phyloP scores from a whole-genome alignment of 2,113 vertebrate genomes.

The Actinemys pallida region DNA sequence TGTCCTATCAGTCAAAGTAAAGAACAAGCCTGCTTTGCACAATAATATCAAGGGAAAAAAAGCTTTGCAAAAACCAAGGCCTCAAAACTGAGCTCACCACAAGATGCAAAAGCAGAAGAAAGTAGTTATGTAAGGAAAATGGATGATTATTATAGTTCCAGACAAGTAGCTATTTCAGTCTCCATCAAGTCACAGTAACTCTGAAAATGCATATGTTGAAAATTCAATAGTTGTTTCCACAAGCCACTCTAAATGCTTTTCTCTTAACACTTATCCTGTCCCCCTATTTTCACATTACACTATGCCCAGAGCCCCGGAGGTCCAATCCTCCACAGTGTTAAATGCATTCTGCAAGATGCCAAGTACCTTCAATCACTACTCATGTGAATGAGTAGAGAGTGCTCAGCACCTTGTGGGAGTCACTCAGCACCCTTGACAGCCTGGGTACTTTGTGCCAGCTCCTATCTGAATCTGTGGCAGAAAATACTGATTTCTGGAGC shows the following conservation, averaged over 20 bases:
- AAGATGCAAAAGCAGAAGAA: neutral
- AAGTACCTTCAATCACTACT: neutral
- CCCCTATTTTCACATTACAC: neutral
- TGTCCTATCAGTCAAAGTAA: neutral
- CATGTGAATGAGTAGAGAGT: conserved; percentile 14
- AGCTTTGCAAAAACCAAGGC: neutral
- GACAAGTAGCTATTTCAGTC: conserved; percentile 32
- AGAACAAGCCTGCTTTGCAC: neutral
- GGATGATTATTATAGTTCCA: conserved; percentile 32
- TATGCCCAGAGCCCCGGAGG: neutral
- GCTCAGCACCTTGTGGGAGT: neutral
- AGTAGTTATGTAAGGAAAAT: neutral
- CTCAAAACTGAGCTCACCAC: neutral
- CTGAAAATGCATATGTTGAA: neutral
- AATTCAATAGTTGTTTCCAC: neutral
- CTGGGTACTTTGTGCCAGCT: neutral
- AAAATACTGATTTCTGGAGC: neutral
- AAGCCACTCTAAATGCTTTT: neutral
- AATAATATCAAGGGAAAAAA: neutral
- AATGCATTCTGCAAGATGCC: neutral
- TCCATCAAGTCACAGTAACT: conserved; percentile 21
- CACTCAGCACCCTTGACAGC: no score
- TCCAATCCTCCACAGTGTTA: accelerated
- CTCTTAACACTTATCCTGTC: neutral
- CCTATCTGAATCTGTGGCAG: neutral